Evolutionary conservation across 2,113 vertebrate species (phyloP), one percentile per base, ranked within the genome.

Genomic region (Psophia crepitans): DNA sequence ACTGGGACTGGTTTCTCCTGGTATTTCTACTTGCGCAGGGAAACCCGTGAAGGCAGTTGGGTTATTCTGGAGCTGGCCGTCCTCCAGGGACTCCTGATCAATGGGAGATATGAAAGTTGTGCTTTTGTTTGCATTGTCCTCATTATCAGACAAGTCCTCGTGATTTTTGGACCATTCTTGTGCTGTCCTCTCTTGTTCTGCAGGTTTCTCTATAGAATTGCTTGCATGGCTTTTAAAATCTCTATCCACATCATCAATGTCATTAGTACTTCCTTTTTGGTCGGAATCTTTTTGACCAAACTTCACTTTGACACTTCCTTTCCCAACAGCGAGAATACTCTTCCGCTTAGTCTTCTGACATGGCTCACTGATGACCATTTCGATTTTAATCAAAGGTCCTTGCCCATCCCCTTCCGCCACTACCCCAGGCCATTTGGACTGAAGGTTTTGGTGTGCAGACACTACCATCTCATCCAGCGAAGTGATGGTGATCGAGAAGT

Each of bases 341-440:
- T 99, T 99, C 84, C 99, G 95, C 97, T 99, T 99, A 28, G 99
- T 99, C 96, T 99, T 99, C 98, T 99, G 99, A 58, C 99, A 99
- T 2, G 98, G 98, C 70, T 99, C 99, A 0, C 99, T 99, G 95
- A 99, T 99, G 43, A 99, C 98, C 99, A 99, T 98, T 94, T 99
- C 99, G 3, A 99, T 98, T 43, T 99, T 99, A 26, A 99, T 98
- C 79, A 99, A 97, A 3, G 98, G 94, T 8, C 99, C 99, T 87
- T 99, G 99, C 19, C 99, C 99, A 12, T 99, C 99, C 0, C 98
- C 98, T 93, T 99, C 99, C 0, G 99, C 99, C 44, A 99, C 98
- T 19, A 99, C 97, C 1, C 97, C 91, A 0, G 99, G 99, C 99
- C 99, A 99, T 27, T 88, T 97, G 51, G 98, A 96, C 81, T 97